Base-by-base conservation (phyloP, 1,140 invertebrate genomes). In the Zaprionus vittiger region DNA sequence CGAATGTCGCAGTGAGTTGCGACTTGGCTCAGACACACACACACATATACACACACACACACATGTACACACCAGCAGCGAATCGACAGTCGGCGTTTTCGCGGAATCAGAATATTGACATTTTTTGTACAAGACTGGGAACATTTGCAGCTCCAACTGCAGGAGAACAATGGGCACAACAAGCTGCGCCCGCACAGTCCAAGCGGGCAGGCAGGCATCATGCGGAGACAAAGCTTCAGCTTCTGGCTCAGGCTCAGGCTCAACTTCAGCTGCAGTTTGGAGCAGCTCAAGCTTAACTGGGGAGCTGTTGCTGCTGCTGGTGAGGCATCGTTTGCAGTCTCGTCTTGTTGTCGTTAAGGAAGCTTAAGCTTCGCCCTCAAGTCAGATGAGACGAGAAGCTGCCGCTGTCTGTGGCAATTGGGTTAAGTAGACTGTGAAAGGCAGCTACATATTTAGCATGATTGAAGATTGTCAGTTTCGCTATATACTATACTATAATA, bases 91-190 rank as follows among this genome's bases (percentile, higher is more conserved):
- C 55, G 76, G 61, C 56, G 41, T 65, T 83, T 81, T 91, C 87
- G 87, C 62, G 87, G 87, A 91, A 91, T 91, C 87, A 91, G 83
- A 91, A 84, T 91, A 91, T 91, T 91, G 87, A 91, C 87, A 91
- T 87, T 91, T 90, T 89, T 89, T 83, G 66, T 68, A 64, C 76
- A 76, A 78, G 70, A 87, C 73, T 86, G 80, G 80, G 68, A 70
- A 82, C 76, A 76, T 81, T 79, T 84, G 54, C 15, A 62, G 55
- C 61, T 24, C 14, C 66, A n/a, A 20, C 38, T 9, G 2, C 20
- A 34, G 66, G 38, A 77, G 81, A 87, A 87, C 83, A 87, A 87
- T 87, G 81, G 85, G 70, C 85, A 70, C 85, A 81, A 76, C 74
- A 89, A 47, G 41, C 41, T 84, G 85, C 89, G 81, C 84, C 85